Evolutionary conservation across 2,113 vertebrate genomes (phyloP).

Genomic region (Serilophus lunatus): DNA sequence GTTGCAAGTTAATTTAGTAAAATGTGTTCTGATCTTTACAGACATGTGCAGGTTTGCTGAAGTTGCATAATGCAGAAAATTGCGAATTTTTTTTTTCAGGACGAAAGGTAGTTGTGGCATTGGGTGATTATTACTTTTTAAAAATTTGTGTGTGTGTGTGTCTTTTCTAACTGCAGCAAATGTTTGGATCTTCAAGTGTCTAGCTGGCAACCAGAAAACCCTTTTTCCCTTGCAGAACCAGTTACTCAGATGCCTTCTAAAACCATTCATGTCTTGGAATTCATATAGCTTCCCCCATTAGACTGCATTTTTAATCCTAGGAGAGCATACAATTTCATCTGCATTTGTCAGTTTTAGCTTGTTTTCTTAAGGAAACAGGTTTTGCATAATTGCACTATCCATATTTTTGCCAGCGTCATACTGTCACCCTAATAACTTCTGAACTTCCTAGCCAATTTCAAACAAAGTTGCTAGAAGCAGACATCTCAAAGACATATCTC

Average conservation of each 20-base stretch:
- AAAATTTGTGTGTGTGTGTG: not conserved
- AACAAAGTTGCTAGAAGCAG: not conserved
- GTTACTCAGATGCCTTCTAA: not conserved
- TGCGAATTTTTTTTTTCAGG: fast-evolving
- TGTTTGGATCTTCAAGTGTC: not conserved
- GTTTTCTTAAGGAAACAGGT: not conserved
- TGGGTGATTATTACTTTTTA: not conserved
- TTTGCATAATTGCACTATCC: not conserved
- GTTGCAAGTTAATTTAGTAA: not conserved
- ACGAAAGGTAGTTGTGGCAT: not conserved
- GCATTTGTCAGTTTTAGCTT: not conserved
- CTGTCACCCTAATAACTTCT: not conserved
- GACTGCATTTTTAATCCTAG: not conserved
- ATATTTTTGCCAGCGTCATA: not conserved
- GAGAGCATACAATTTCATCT: not conserved
- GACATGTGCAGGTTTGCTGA: not conserved
- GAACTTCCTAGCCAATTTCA: not conserved
- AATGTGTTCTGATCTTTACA: not conserved
- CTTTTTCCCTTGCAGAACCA: not conserved
- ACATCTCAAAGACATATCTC: not conserved
- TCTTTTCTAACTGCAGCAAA: not conserved
- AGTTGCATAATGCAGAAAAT: not conserved
- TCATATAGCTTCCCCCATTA: not conserved
- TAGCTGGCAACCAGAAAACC: not conserved
- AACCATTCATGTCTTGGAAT: not conserved